Evolutionary conservation across 2,888 invertebrate species (phyloP), one percentile per base, ranked within the genome.

Genomic region (Malacosoma neustria): DNA sequence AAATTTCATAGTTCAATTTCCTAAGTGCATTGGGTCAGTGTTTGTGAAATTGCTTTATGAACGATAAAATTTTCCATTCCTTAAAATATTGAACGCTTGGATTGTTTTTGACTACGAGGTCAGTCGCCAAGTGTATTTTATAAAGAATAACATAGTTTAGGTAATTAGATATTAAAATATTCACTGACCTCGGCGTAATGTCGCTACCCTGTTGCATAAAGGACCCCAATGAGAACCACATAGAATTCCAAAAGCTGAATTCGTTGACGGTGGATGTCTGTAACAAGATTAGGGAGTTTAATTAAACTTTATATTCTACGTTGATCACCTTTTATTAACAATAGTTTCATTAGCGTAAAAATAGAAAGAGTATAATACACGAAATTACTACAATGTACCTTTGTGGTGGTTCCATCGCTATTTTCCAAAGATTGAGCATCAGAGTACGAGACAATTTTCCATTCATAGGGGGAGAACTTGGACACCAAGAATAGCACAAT

Each of bases 201-300:
- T 98, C 98, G 67, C 97, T 96, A 40, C 99, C 98, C 79, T 99
- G 99, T 76, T 99, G 98, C 96, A 99, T 98, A 73, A 99, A 94
- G 34, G 99, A 97, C 13, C 98, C 97, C 57, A 99, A 85, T 0
- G 98, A 92, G 82, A 99, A 99, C 99, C 99, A 99, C 51, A 99
- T 90, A 41, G 97, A 96, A 86, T 99, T 99, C 79, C 96, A 90
- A 65, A 99, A 93, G 63, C 95, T 96, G 77, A 99, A 98, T 72
- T 97, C 96, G 68, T 97, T 97, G 38, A 93, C 91, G 63, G 94
- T 90, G 31, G 91, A 89, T n/a, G 88, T 82, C 67, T 89, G 86
- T 37, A 79, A 80, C 34, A 50, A 40, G 35, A 33, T 34, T 12
- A 13, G 34, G 11, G 38, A 38, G 48, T 44, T 46, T 36, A 45